Base-by-base conservation (phyloP, 2,888 invertebrate genomes). In the Vannuccia rotundouncinata region DNA sequence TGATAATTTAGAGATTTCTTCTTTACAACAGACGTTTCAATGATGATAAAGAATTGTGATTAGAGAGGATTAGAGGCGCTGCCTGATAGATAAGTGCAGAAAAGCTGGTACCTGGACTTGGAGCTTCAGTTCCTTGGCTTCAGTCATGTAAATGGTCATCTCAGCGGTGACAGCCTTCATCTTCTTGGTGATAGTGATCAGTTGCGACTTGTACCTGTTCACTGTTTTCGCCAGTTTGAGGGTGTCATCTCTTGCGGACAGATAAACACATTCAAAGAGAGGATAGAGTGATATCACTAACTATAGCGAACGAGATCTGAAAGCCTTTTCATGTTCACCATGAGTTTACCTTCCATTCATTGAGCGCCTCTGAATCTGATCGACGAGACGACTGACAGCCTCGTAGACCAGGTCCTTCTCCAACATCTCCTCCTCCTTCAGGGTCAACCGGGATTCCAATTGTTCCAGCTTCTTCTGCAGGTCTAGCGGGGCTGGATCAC, bases 121-220 rank as follows among this genome's bases (percentile, higher is more conserved):
- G 79, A 86, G 85, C 82, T 87, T 86, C 10, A 86, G 83, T 78
- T 84, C 84, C 82, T 86, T 82, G 17, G 86, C 85, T 31, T 85
- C 84, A 0, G 87, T 87, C 82, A 88, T 87, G 81, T 86, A 85
- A 86, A 88, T 87, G 30, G 88, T 87, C 78, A 88, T 84, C 82
- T 88, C 88, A 0, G 88, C 86, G 31, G 88, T 86, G 82, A 85
- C 83, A 0, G 87, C 86, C 88, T 87, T 88, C 86, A 88, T 87
- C 82, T 87, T 87, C 59, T 87, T 84, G 1, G 88, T 88, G 1
- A 85, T 84, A 66, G 86, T 86, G 78, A 87, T 87, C 79, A 88
- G 87, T 81, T 82, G 84, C 1, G 84, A 83, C 83, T 87, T 87
- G 0, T 86, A 82, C 17, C 85, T 85, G 83, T 87, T 87, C 73